Base-by-base conservation (phyloP, 2,888 invertebrate species). In the Drosophila niveifrons region DNA sequence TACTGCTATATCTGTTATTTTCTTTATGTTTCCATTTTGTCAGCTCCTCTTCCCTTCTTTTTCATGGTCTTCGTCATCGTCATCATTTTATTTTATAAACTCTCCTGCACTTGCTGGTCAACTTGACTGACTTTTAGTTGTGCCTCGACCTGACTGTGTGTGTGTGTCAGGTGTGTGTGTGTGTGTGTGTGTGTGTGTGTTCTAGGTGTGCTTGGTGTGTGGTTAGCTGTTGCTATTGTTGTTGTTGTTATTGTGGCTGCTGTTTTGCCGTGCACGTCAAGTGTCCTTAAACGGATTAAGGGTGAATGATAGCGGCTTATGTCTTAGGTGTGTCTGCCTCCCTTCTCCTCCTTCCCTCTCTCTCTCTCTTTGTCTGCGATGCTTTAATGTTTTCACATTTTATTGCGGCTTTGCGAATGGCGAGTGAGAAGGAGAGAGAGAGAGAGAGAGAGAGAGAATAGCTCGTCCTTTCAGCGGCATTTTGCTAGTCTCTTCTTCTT, bases 241-340 rank as follows among this genome's bases (percentile, higher is more conserved):
- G 18, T 18, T 23, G 53, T 6, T 63, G 75, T 39, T 62, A 64
- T 23, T 63, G 58, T 8, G 68, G 66, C 29, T 66, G 53, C 8
- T 63, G 75, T 41, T 62, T 66, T 66, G 68, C 65, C 72, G 68
- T 56, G 77, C 82, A 85, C 88, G 84, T 88, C 86, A 88, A 86
- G 86, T 83, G 80, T 86, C 87, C 87, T 89, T 89, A 85, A 87
- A 89, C 84, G 89, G 87, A 89, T 87, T 87, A 89, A 82, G 82
- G 74, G 85, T 85, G 84, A 89, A 82, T 89, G 89, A 89, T 89
- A 85, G 89, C 87, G 82, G 89, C 87, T 89, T 89, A 87, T 88
- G 87, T 82, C 82, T 82, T 80, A 80, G 86, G 88, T 85, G 85
- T 86, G 88, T 85, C 88, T 80, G 80, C 72, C 75, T 73, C 66